phyloP scores from a whole-genome alignment of 2,888 invertebrate species.

The Cancer borealis region DNA sequence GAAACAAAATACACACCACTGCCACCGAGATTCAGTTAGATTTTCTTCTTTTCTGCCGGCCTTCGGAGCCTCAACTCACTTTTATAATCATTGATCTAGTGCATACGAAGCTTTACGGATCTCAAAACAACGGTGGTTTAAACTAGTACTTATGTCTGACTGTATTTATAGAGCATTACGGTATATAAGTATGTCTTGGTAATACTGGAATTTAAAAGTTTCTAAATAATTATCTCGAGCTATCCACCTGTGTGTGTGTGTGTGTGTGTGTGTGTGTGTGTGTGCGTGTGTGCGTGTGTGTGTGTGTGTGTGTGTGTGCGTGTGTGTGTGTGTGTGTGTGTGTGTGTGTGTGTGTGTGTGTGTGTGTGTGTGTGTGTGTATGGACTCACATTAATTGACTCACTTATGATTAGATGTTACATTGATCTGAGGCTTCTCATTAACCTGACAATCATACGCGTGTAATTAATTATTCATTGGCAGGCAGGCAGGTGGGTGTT shows the following conservation, averaged over 20 bases:
- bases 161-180: neutral
- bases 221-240: too few relatives aligned
- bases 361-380: constrained; percentile 24
- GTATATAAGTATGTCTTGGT: neutral
- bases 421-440: neutral
- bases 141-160: neutral
- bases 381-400: neutral
- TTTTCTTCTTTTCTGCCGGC: neutral
- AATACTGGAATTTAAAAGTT: neutral
- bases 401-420: neutral
- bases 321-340: neutral
- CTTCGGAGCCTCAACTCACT: neutral
- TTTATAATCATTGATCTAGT: neutral
- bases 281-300: too few relatives aligned
- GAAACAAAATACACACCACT: neutral
- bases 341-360: too few relatives aligned
- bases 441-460: neutral
- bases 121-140: neutral
- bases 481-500: neutral
- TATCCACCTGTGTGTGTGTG: neutral
- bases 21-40: neutral
- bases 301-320: constrained; percentile 3
- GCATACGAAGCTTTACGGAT: neutral
- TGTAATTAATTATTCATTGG: neutral
- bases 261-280: too few relatives aligned